Percentiles rank a stretch among this genome's conserved stretches.
Conservation (phyloP, 2,888 invertebrate species). For the Bursaphelenchus okinawaensis region DNA sequence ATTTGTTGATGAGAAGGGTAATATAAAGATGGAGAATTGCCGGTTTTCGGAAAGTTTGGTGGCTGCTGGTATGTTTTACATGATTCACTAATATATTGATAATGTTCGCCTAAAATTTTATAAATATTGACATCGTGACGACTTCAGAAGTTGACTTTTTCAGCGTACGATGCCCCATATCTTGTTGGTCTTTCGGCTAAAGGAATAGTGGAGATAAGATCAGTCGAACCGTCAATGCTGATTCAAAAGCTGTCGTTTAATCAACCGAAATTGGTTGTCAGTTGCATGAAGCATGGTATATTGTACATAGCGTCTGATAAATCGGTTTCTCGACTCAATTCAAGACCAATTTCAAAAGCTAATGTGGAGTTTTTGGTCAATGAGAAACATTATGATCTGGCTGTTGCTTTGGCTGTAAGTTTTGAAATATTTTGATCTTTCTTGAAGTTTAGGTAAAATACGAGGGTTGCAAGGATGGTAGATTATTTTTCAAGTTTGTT, state of each 20-base stretch:
- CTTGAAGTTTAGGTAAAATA: not conserved
- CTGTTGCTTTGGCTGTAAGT: slow-evolving; percentile 60
- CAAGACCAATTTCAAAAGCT: slow-evolving; percentile 70
- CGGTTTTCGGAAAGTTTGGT: slow-evolving; percentile 30
- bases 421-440: not conserved
- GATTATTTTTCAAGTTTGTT: too few relatives aligned
- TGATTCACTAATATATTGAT: too few relatives aligned
- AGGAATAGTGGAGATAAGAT: slow-evolving; percentile 73
- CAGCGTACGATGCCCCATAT: slow-evolving; percentile 86
- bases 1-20: slow-evolving; percentile 4
- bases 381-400: slow-evolving; percentile 86
- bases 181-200: slow-evolving; percentile 74
- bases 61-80: slow-evolving; percentile 25
- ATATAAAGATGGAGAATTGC: slow-evolving; percentile 14
- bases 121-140: too few relatives aligned
- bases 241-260: slow-evolving; percentile 74
- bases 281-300: not conserved
- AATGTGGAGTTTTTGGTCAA: slow-evolving; percentile 79
- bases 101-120: too few relatives aligned
- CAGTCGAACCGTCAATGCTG: slow-evolving; percentile 73
- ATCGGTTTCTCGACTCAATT: slow-evolving; percentile 71
- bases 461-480: too few relatives aligned
- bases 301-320: slow-evolving; percentile 32
- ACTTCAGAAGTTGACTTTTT: not conserved
- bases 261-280: slow-evolving; percentile 33